Evolutionary conservation across 2,113 vertebrate genomes (phyloP), one percentile per base, ranked within the genome.

Genomic region (Mirza zaza): DNA sequence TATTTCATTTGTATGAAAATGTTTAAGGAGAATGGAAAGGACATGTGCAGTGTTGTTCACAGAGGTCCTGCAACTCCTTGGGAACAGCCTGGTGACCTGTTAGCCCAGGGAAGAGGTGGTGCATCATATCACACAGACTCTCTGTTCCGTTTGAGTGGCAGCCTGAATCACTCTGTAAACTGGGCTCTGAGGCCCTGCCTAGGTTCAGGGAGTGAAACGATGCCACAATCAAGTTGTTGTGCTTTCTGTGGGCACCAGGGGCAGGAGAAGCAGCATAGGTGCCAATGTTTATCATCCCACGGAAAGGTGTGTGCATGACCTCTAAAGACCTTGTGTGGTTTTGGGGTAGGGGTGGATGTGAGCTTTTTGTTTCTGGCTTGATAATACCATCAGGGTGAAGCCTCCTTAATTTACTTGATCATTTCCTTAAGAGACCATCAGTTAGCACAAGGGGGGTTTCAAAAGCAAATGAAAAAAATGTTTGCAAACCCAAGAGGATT

Each of bases 401-500:
- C 63, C 34, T 92, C 50, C 21, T 87, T 92, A 90, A 94, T 83
- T 75, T 93, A 77, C 21, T 77, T 61, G 12, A 42, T 32, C 23
- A 55, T 95, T 25, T 14, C 70, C 39, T 95, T 80, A 36, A 83
- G 80, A 90, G 17, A 23, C 11, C 45, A 42, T 67, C 3, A 42
- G 29, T 96, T 75, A 75, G 34, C 36, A n/a, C 25, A 36, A 95
- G 14, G 39, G 90, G 5, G 10, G 1, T 91, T 90, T 68, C 87
- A 77, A 85, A 92, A 87, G 95, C 36, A 95, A 84, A 83, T 67
- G 8, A 86, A 75, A 42, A 42, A 90, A 92, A 67, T 45, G 18
- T 3, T 42, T 39, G 75, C 18, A 84, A 90, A 13, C 23, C 25
- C 36, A 87, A 23, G 59, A 70, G 67, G 4, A 84, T 20, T 65